Conservation (phyloP, 2,888 invertebrate species). For the Acrobeloides nanus region DNA sequence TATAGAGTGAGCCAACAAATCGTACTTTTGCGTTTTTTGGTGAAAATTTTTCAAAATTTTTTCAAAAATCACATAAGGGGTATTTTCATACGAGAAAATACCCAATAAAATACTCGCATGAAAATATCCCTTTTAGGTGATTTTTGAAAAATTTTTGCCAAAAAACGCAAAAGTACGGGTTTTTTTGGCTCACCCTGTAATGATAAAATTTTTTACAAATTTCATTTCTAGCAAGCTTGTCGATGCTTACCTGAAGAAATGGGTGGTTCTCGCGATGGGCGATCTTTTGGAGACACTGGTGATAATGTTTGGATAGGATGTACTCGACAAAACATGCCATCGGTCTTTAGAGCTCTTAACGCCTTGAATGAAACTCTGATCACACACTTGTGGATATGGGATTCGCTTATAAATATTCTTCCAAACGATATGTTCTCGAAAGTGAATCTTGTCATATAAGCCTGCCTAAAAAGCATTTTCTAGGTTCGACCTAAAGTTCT, state of each 20-base stretch:
- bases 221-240: conserved; percentile 9
- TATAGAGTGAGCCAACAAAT: too few species aligned
- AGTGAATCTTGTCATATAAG: conserved; percentile 15
- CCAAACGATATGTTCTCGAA: conserved; percentile 39
- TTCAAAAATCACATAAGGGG: too few species aligned
- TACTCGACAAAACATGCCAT: conserved; percentile 29
- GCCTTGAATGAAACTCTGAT: conserved; percentile 36
- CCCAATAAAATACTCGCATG: too few species aligned
- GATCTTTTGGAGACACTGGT: not conserved
- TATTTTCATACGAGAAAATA: too few species aligned
- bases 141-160: too few species aligned
- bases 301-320: conserved; percentile 32
- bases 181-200: too few species aligned
- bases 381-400: conserved; percentile 35
- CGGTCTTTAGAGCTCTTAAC: conserved; percentile 29
- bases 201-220: too few species aligned
- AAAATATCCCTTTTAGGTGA: too few species aligned
- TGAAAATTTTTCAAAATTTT: too few species aligned
- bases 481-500: conserved; percentile 29
- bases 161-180: too few species aligned
- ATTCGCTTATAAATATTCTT: conserved; percentile 33
- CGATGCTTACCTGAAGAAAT: conserved; percentile 13
- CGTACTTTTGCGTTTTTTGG: too few species aligned
- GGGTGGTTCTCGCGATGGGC: conserved; percentile 3
- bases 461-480: conserved; percentile 5